These are phyloP conservation scores for Drosophila leontia DNA, from an alignment of 1,140 invertebrate genomes.

Conservation along the genomic window DNA sequence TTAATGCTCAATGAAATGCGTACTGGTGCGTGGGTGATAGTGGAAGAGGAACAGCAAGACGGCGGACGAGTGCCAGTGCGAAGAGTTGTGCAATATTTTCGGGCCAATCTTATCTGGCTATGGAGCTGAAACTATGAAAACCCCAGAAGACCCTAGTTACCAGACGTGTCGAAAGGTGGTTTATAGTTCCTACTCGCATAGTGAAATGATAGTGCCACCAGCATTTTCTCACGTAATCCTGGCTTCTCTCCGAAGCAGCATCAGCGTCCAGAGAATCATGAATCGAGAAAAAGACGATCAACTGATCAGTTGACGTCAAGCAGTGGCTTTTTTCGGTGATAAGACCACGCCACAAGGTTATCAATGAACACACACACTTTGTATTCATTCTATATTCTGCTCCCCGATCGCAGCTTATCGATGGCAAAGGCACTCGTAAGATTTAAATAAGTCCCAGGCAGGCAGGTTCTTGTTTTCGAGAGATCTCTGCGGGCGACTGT, in stretches of 20 bases:
- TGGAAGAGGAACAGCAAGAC: neutral
- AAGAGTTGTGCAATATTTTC: constrained; percentile 19
- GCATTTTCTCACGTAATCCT: constrained; percentile 8
- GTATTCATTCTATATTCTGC: constrained; percentile 39
- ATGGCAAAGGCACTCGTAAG: constrained; percentile 44
- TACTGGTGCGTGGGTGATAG: constrained; percentile 23
- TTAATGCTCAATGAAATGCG: constrained; percentile 40
- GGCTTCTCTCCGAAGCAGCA: neutral
- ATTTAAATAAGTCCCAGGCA: constrained; percentile 27
- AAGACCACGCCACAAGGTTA: constrained; percentile 36
- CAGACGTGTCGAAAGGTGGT: constrained; percentile 7
- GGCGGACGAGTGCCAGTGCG: neutral
- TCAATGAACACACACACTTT: constrained; percentile 7
- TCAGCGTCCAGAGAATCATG: neutral
- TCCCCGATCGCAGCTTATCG: constrained; percentile 39
- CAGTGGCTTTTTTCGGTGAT: constrained; percentile 27
- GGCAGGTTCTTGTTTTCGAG: neutral
- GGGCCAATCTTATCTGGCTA: constrained; percentile 21
- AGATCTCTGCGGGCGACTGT: constrained; percentile 18
- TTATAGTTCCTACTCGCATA: constrained; percentile 11
- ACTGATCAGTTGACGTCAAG: constrained; percentile 44
- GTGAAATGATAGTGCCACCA: neutral
- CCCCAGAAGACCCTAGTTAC: neutral
- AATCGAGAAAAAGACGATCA: neutral
- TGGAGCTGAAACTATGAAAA: neutral